phyloP scores from a whole-genome alignment of 2,888 invertebrate genomes.

The Eurytoma adleriae region DNA sequence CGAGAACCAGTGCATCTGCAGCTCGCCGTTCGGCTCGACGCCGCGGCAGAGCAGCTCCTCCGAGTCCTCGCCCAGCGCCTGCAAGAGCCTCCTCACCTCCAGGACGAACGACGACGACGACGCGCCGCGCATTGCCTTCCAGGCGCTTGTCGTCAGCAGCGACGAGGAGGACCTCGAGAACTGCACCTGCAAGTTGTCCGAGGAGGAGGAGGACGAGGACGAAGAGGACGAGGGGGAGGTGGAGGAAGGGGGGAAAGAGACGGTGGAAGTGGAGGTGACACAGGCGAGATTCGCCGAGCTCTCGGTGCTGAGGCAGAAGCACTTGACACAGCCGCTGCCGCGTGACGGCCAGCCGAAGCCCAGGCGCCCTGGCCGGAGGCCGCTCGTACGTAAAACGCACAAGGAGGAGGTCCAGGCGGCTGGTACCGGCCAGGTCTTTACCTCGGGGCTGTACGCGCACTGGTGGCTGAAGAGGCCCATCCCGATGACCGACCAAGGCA shows the following conservation, averaged over 20 bases:
- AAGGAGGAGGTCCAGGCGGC: slow-evolving; percentile 35
- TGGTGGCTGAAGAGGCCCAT: slow-evolving; percentile 95
- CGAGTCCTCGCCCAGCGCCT: slow-evolving; percentile 76
- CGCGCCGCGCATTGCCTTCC: slow-evolving; percentile 63
- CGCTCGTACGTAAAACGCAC: slow-evolving; percentile 32
- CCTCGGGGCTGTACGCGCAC: slow-evolving; percentile 91
- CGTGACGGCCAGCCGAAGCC: slow-evolving; percentile 5
- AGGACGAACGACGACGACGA: slow-evolving; percentile 17
- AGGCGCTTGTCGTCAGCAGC: slow-evolving; percentile 48
- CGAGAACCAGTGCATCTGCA: slow-evolving; percentile 84
- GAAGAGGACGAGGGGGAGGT: slow-evolving; percentile 30
- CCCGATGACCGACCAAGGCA: slow-evolving; percentile 76
- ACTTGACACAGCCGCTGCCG: slow-evolving; percentile 67
- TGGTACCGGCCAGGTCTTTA: slow-evolving; percentile 79
- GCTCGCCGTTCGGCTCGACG: slow-evolving; percentile 85
- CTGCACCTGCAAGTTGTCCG: slow-evolving; percentile 29
- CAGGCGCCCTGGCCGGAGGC: slow-evolving; percentile 5
- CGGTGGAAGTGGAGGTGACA: slow-evolving; percentile 36
- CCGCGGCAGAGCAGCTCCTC: slow-evolving; percentile 83
- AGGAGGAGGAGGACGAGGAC: slow-evolving; percentile 29
- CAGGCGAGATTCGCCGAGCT: slow-evolving; percentile 52
- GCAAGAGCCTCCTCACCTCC: slow-evolving; percentile 55
- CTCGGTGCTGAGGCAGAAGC: slow-evolving; percentile 32
- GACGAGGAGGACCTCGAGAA: slow-evolving; percentile 29
- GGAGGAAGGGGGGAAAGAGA: slow-evolving; percentile 42